A percentile compares a stretch with the other conserved stretches of the same genome.
Evolutionary conservation across 2,888 invertebrate species (phyloP).

Genomic region (Notocelia uddmanniana): DNA sequence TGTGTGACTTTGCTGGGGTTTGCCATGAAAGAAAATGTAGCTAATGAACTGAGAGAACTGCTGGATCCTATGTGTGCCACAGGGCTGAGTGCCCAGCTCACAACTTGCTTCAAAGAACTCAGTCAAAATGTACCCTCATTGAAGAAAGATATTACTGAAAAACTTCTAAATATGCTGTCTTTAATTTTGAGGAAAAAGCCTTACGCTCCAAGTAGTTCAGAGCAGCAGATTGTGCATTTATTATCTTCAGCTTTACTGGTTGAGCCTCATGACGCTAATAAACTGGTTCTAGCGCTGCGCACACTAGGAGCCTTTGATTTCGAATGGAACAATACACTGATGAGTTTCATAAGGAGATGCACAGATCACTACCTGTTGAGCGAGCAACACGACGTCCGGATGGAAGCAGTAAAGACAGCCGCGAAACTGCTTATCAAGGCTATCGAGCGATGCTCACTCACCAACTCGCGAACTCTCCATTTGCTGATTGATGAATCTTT

Average conservation of each 20-base stretch:
- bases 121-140: conserved; percentile 95
- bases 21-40: conserved; percentile 93
- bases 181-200: conserved; percentile 95
- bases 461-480: conserved; percentile 93
- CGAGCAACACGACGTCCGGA: conserved; percentile 94
- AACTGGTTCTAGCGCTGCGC: conserved; percentile 95
- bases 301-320: conserved; percentile 97
- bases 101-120: conserved; percentile 95
- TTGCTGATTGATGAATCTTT: conserved; percentile 96
- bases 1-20: conserved; percentile 97
- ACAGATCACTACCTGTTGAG: conserved; percentile 96
- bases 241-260: conserved; percentile 74
- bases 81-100: conserved; percentile 95
- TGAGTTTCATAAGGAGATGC: conserved; percentile 97
- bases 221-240: conserved; percentile 75
- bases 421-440: conserved; percentile 95
- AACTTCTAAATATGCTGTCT: conserved; percentile 95
- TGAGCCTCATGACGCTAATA: conserved; percentile 91
- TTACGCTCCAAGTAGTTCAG: conserved; percentile 86
- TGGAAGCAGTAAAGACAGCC: conserved; percentile 98
- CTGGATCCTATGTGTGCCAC: conserved; percentile 97
- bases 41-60: conserved; percentile 92
- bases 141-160: conserved; percentile 96
- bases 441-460: conserved; percentile 87
- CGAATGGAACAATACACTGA: conserved; percentile 94